Base-by-base conservation (phyloP, 2,888 invertebrate genomes). In the Biston betularia region DNA sequence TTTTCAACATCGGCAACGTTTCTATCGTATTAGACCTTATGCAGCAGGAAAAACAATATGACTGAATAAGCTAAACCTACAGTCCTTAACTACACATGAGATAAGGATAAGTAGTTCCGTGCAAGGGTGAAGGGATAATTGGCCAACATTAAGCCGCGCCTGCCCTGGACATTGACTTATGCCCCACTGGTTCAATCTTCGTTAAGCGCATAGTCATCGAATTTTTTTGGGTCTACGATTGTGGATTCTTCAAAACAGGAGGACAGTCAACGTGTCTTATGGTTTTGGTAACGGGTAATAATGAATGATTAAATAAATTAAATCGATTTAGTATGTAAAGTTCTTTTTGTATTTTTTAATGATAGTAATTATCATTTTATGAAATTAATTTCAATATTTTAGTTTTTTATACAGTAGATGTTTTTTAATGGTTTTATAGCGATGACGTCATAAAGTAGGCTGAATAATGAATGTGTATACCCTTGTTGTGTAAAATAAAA, bases 91-190 rank as follows among this genome's bases (percentile, higher is more conserved):
- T 46, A 34, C 60, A 57, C 63, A 64, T 58, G 33, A 68, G 64
- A 64, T 67, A 65, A 65, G 67, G 59, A 53, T 59, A 42, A 58
- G 58, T 61, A 70, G 63, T 52, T 56, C 65, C 34, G 46, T 55
- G 64, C 58, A 61, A 63, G 71, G 71, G 66, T 66, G 54, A 70
- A 69, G 68, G 72, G 72, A 72, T 74, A 74, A 74, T 74, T 74
- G 71, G 71, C 50, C 45, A 57, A 59, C 61, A 72, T 74, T 74
- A 74, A 65, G 64, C 40, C 54, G 45, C 33, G 58, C 40, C 68
- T 74, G 71, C 49, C 55, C 57, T 57, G 67, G 70, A 72, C 72
- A 65, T 71, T 68, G 71, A 72, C 71, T 74, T 71, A 72, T 71
- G 59, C 55, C 45, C 58, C 49, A 15, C 12, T 52, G 52, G 34